Conservation (phyloP, 2,113 vertebrate genomes). For the Protomyctophum bolini region DNA sequence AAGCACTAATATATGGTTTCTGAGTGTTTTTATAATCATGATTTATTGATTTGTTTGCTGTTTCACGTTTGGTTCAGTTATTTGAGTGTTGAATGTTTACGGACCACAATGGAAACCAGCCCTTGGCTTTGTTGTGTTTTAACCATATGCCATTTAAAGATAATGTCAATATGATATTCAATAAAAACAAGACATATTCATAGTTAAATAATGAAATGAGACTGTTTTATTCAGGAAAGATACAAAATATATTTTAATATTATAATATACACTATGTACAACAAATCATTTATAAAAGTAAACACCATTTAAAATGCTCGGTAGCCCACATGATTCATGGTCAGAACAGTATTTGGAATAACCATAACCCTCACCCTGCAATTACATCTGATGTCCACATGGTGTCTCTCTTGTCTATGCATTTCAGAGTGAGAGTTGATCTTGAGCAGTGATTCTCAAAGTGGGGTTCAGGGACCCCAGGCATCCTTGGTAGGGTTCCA, state of each 20-base stretch:
- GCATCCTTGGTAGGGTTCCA: no score
- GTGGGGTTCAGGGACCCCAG: no score
- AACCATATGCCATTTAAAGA: no score
- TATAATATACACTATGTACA: slow-evolving; percentile 72
- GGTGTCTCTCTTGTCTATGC: slow-evolving; percentile 7
- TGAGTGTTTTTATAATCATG: no score
- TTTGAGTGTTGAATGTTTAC: no score
- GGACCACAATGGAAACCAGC: no score
- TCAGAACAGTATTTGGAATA: neutral
- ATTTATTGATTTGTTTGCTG: no score
- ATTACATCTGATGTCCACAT: slow-evolving; percentile 27
- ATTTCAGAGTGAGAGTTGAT: neutral
- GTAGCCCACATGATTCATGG: neutral
- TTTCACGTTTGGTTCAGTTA: no score
- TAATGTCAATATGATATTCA: neutral
- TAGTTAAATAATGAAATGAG: neutral
- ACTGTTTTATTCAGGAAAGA: slow-evolving; percentile 50
- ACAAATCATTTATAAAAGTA: slow-evolving; percentile 25
- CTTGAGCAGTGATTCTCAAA: neutral
- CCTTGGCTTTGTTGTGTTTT: no score
- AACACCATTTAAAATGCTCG: neutral
- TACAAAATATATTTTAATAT: slow-evolving; percentile 56
- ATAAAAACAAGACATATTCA: no score
- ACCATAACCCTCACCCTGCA: neutral
- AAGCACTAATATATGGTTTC: no score